Base-by-base conservation (phyloP, 2,797 vertebrate genomes). In the Premnoplex brunnescens region DNA sequence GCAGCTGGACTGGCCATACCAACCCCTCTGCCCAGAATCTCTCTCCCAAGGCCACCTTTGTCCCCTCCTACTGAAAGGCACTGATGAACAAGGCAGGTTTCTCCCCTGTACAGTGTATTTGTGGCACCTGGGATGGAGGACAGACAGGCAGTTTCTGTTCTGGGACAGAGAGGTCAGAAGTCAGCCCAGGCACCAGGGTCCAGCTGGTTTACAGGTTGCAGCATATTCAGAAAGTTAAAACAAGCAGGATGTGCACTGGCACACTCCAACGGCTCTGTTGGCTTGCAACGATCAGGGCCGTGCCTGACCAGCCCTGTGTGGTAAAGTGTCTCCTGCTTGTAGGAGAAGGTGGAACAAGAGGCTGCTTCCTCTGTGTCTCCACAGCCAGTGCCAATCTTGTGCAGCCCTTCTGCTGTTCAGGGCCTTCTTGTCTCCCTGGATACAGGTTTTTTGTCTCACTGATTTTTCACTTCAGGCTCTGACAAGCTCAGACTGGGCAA, bases 381-480 rank as follows among this genome's bases (percentile, higher is more conserved):
- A 67, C 13, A 88, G 56, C 30, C 2, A 4, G 14, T 63, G 41
- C 30, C 3, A 4, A 11, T 43, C 60, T 59, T 30, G 20, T 5
- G 2, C 78, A 80, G 89, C 72, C 19, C 27, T 88, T 85, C 41
- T 69, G 55, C 73, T 59, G 66, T 44, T 79, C 2, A 0, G 14
- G 69, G 41, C 43, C 46, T 88, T 54, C 80, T 79, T 39, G 44
- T 91, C 68, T 78, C 87, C 75, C 66, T 46, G 73, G 46, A 66
- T 75, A 60, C 85, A 77, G 43, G 14, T 7, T 66, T 89, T 77
- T 78, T 89, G 36, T 48, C 75, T 89, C 60, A 44, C 46, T 64
- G 36, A 72, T 78, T 95, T 85, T 95, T 95, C 66, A 75, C 72
- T 85, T 91, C 34, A 83, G 52, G 27, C 37, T 94, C 81, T 34